Evolutionary conservation across 2,888 invertebrate species (phyloP).

Genomic region (Latheticus oryzae): DNA sequence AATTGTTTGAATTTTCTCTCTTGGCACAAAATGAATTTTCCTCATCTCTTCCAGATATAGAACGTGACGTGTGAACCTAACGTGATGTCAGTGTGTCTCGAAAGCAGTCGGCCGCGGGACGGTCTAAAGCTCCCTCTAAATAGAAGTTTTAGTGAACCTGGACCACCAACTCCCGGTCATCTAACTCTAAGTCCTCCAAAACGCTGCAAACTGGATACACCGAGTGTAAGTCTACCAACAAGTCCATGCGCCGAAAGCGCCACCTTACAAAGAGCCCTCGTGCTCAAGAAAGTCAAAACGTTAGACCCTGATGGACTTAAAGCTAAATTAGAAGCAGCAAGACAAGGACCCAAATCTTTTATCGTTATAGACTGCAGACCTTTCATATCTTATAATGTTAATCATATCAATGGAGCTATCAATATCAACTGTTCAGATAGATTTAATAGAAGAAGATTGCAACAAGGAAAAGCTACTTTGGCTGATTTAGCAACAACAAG

Average conservation of each 20-base stretch:
- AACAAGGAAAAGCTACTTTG: constrained; percentile 74
- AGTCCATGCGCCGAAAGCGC: constrained; percentile 70
- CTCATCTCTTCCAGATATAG: constrained; percentile 65
- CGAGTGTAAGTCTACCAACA: constrained; percentile 65
- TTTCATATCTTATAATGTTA: constrained; percentile 77
- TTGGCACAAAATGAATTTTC: constrained; percentile 57
- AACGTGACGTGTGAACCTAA: constrained; percentile 45
- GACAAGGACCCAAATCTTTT: constrained; percentile 58
- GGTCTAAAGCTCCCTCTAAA: constrained; percentile 70
- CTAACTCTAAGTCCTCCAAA: constrained; percentile 64
- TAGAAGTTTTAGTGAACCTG: constrained; percentile 70
- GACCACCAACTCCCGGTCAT: constrained; percentile 63
- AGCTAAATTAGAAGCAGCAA: constrained; percentile 62
- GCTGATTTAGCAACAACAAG: constrained; percentile 74
- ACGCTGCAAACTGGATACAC: constrained; percentile 69
- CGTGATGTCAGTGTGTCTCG: constrained; percentile 69
- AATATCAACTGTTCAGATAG: constrained; percentile 80
- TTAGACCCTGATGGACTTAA: constrained; percentile 69
- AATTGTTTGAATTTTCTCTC: not conserved
- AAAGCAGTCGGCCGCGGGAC: constrained; percentile 68
- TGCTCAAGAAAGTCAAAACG: constrained; percentile 68
- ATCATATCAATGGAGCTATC: constrained; percentile 76
- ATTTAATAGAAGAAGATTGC: constrained; percentile 74
- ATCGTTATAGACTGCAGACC: constrained; percentile 76
- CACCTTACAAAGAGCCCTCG: constrained; percentile 67